A percentile compares a stretch with the other conserved stretches of the same genome.
These are phyloP conservation scores for Conger conger DNA, from an alignment of 2,113 vertebrate genomes.

Conservation along the genomic window DNA sequence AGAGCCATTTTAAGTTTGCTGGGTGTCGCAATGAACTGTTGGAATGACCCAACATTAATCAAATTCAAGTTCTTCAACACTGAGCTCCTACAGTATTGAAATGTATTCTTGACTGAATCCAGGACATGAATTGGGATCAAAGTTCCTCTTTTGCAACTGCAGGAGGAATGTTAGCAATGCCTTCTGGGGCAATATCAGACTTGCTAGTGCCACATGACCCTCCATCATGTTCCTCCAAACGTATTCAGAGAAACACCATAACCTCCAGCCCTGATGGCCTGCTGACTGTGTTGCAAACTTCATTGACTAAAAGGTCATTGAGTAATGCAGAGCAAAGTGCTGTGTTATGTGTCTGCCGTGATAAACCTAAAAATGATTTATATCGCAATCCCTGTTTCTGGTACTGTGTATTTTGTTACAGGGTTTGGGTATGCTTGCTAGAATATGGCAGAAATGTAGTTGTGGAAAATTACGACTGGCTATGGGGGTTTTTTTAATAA, in stretches of 20 bases:
- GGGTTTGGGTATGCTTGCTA: too few species aligned
- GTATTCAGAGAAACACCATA: conserved; percentile 69
- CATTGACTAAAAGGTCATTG: conserved; percentile 13
- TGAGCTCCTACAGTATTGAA: not conserved
- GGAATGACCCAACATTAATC: too few species aligned
- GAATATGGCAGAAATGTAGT: too few species aligned
- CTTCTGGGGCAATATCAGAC: not conserved
- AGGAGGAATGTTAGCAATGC: not conserved
- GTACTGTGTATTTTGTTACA: too few species aligned
- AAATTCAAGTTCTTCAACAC: not conserved
- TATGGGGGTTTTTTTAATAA: too few species aligned
- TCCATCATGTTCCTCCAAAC: conserved; percentile 67
- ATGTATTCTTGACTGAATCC: not conserved
- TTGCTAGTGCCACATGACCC: conserved; percentile 35
- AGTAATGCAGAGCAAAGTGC: conserved; percentile 42
- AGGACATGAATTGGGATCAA: conserved; percentile 49
- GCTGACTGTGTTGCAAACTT: conserved; percentile 65
- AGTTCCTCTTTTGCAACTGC: not conserved
- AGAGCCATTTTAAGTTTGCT: too few species aligned
- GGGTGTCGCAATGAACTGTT: too few species aligned
- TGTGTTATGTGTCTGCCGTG: not conserved
- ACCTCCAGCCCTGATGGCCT: conserved; percentile 71
- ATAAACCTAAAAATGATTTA: too few species aligned
- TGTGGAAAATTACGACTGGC: too few species aligned
- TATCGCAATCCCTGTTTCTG: too few species aligned